Conservation (phyloP, 2,113 vertebrate species). For the Entomyzon cyanotis region DNA sequence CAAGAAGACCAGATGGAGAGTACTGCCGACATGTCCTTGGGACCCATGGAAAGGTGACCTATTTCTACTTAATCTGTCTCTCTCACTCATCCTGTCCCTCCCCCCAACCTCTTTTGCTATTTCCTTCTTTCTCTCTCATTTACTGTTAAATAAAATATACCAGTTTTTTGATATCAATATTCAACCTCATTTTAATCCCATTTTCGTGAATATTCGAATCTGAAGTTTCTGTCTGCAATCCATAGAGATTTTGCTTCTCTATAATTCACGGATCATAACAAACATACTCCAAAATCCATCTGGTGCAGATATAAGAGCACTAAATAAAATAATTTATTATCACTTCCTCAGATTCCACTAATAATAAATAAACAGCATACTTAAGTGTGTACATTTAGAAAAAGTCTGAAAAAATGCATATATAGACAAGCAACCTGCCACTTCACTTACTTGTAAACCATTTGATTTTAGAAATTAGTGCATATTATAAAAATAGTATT, state of each 20-base stretch:
- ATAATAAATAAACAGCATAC: background rate
- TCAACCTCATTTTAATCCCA: background rate
- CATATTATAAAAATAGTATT: slow-evolving; percentile 55
- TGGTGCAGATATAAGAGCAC: background rate
- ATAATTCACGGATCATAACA: background rate
- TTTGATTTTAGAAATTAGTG: background rate
- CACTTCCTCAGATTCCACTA: background rate
- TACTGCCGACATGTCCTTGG: accelerated
- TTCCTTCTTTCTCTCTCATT: background rate
- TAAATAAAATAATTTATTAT: background rate
- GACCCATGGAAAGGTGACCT: background rate
- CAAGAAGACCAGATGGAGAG: background rate
- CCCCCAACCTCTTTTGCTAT: background rate
- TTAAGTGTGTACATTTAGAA: background rate
- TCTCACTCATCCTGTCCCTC: background rate
- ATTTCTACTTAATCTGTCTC: background rate
- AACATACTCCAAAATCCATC: background rate
- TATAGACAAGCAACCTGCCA: background rate
- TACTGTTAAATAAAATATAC: background rate
- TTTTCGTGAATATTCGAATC: background rate
- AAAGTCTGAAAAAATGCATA: background rate
- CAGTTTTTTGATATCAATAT: background rate
- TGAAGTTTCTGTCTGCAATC: background rate
- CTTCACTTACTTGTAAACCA: background rate
- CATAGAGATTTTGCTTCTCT: background rate